Conservation (phyloP, 1,140 invertebrate species). For the Bicyclus anynana region DNA sequence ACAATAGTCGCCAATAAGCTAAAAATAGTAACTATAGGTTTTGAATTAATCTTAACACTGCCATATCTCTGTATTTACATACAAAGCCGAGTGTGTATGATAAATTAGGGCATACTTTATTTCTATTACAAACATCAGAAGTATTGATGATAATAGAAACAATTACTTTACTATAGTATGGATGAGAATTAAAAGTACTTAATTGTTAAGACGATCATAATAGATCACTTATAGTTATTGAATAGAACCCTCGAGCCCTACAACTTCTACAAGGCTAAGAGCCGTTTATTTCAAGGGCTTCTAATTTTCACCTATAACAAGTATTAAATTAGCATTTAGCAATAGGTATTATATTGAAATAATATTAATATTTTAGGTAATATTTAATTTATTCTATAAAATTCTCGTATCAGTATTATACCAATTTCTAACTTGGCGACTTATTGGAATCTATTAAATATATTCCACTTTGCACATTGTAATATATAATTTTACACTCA, state of each 20-base stretch:
- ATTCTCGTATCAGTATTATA: neutral
- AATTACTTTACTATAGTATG: neutral
- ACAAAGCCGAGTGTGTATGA: conserved; percentile 17
- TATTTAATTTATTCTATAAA: neutral
- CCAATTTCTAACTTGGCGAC: conserved; percentile 9
- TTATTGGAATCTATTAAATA: conserved; percentile 19
- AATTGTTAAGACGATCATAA: neutral
- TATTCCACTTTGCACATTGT: conserved; percentile 9
- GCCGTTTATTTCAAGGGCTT: neutral
- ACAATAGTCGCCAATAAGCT: conserved; percentile 57
- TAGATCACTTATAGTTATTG: too few species aligned
- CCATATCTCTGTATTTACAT: conserved; percentile 17
- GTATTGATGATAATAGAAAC: neutral
- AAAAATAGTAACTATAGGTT: conserved; percentile 13
- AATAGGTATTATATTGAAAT: neutral
- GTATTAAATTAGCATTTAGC: neutral
- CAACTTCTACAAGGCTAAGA: too few species aligned
- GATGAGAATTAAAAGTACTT: neutral
- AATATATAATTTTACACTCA: conserved; percentile 18
- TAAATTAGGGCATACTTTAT: neutral
- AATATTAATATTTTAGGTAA: neutral
- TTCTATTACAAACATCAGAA: neutral
- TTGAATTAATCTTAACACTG: conserved; percentile 15
- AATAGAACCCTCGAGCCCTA: too few species aligned
- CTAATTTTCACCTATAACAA: neutral